Conservation (phyloP, 2,113 vertebrate genomes). For the Recurvirostra avosetta region DNA sequence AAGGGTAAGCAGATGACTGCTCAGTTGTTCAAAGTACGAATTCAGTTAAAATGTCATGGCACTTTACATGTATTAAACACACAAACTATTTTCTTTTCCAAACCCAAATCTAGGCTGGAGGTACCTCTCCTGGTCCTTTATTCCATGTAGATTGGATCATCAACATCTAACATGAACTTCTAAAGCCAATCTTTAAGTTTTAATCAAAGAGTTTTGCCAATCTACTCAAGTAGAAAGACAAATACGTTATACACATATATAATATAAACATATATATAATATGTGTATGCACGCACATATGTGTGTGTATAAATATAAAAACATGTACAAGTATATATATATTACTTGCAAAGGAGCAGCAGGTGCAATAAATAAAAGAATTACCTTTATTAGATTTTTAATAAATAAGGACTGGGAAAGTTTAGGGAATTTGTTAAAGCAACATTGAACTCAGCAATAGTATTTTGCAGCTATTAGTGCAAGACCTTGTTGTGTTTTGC, state of each 20-base stretch:
- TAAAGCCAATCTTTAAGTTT: background rate
- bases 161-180: background rate
- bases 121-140: background rate
- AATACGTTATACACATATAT: background rate
- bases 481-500: background rate
- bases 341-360: background rate
- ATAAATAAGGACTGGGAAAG: background rate
- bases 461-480: background rate
- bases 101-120: no score
- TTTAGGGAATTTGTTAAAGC: background rate
- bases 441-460: background rate
- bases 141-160: background rate
- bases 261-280: no score
- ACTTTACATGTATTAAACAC: background rate
- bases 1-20: background rate
- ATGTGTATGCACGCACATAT: fast-evolving
- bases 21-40: background rate
- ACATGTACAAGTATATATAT: background rate
- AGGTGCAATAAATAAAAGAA: background rate
- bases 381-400: background rate
- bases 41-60: background rate
- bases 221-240: background rate
- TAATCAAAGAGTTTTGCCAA: background rate
- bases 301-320: background rate
- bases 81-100: background rate